A percentile compares a stretch with the other conserved stretches of the same genome.
These are phyloP conservation scores for Gryllus longicercus DNA, from an alignment of 2,888 invertebrate genomes.

Conservation along the genomic window DNA sequence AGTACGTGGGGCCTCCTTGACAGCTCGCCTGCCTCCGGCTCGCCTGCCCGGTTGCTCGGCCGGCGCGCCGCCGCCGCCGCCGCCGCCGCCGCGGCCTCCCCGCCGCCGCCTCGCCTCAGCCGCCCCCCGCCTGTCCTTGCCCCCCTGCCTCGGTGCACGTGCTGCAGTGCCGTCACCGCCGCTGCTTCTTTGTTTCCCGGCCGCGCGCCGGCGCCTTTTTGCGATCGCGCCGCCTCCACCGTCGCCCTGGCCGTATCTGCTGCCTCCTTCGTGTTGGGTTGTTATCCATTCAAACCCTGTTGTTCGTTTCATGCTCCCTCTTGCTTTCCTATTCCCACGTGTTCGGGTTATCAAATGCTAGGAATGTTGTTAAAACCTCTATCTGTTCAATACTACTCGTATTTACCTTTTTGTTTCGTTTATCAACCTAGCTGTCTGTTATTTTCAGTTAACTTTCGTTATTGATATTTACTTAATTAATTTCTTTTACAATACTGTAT, in stretches of 20 bases:
- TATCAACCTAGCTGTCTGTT: too few species aligned
- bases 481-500: too few species aligned
- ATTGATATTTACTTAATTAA: too few species aligned
- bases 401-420: too few species aligned
- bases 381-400: too few species aligned
- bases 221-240: neutral
- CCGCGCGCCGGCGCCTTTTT: neutral
- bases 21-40: neutral
- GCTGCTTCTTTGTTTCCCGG: conserved; percentile 7
- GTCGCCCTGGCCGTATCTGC: neutral
- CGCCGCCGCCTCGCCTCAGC: neutral
- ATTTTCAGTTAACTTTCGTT: too few species aligned
- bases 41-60: neutral
- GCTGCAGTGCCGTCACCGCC: neutral
- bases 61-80: neutral
- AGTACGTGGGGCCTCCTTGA: conserved; percentile 1
- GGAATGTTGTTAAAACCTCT: too few species aligned
- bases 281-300: neutral
- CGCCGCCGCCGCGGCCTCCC: neutral
- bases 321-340: neutral
- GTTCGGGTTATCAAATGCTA: neutral
- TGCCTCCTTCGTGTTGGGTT: neutral
- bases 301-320: too few species aligned
- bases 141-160: conserved; percentile 17
- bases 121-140: neutral